These are phyloP conservation scores for Prunella strophiata DNA, from an alignment of 2,797 vertebrate species.

Conservation along the genomic window DNA sequence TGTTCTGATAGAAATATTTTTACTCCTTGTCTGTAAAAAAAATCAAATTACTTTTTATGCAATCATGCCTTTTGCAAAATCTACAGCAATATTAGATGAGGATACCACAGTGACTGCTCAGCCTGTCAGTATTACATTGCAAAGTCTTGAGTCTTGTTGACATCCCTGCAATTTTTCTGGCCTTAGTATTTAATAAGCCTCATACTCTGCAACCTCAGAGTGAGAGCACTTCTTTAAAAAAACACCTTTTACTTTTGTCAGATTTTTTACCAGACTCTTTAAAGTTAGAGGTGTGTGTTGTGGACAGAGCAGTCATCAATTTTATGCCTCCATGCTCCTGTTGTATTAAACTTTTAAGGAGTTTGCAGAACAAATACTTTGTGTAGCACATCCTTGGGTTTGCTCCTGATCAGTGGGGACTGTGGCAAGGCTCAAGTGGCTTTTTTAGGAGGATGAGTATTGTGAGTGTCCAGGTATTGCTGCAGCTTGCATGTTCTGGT, in stretches of 20 bases:
- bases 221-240: neutral
- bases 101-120: neutral
- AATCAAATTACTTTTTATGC: neutral
- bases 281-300: neutral
- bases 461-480: neutral
- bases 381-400: neutral
- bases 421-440: neutral
- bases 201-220: neutral
- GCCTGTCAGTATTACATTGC: neutral
- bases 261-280: neutral
- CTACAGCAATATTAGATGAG: neutral
- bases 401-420: neutral
- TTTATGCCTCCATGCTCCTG: neutral
- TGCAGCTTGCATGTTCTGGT: rapidly evolving
- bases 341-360: neutral
- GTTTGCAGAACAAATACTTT: neutral
- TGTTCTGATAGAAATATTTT: neutral
- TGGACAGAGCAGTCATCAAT: neutral
- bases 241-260: neutral
- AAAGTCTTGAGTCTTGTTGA: neutral
- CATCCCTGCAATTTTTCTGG: neutral
- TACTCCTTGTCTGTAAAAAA: neutral
- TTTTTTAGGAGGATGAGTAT: neutral
- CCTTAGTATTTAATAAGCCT: slow-evolving; percentile 32
- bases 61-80: neutral